phyloP scores from a whole-genome alignment of 2,113 vertebrate species.

The Pterocles burchelli region DNA sequence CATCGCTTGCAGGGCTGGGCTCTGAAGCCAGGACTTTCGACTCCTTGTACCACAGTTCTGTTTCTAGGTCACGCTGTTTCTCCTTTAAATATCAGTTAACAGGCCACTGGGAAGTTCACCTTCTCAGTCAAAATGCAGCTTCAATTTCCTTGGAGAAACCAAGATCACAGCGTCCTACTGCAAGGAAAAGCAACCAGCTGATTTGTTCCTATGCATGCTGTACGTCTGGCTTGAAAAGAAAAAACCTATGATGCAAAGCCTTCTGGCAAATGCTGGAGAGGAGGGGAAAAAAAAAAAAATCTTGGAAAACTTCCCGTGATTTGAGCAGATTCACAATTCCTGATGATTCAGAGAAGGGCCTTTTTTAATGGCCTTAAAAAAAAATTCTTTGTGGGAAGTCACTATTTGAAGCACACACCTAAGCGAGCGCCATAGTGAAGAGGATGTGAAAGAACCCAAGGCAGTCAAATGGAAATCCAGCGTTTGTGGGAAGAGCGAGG shows the following conservation, averaged over 20 bases:
- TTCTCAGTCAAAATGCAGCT: background rate
- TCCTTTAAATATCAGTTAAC: constrained; percentile 2
- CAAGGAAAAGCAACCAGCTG: constrained; percentile 1
- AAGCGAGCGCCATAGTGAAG: accelerated
- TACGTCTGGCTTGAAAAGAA: background rate
- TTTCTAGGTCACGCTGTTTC: background rate
- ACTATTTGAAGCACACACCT: background rate
- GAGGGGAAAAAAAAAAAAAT: background rate
- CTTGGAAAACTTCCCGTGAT: constrained; percentile 47
- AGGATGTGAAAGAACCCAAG: accelerated
- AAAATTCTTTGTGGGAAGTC: background rate
- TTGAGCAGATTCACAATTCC: constrained; percentile 29
- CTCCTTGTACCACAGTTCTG: background rate
- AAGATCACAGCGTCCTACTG: constrained; percentile 23
- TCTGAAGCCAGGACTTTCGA: accelerated
- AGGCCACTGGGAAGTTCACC: background rate
- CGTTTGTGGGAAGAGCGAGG: background rate
- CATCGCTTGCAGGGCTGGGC: background rate
- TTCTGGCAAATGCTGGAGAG: constrained; percentile 2
- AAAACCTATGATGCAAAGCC: constrained; percentile 7
- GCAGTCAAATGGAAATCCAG: background rate
- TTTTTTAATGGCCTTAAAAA: constrained; percentile 19
- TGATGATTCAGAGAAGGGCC: constrained; percentile 28
- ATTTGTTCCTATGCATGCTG: background rate
- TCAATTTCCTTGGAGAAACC: constrained; percentile 15